These are phyloP conservation scores for Emydura subglobosa DNA, from an alignment of 2,113 vertebrate species.

Conservation along the genomic window DNA sequence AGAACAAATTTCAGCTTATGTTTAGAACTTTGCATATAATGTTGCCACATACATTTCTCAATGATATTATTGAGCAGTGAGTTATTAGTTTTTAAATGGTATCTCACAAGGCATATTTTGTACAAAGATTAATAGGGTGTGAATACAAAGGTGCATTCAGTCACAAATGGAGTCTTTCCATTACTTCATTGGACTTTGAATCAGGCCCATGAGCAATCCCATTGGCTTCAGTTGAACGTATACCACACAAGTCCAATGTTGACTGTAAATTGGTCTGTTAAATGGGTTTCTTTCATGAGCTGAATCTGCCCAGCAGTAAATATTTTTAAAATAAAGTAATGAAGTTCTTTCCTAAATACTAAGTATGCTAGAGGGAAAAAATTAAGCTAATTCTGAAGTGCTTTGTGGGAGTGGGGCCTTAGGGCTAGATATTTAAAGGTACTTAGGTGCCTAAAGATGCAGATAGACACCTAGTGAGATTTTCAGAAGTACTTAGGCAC, in stretches of 20 bases:
- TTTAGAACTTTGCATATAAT: neutral
- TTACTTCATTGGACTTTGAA: no score
- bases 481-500: neutral
- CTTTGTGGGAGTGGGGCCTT: neutral
- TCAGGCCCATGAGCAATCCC: no score
- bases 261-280: neutral
- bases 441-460: neutral
- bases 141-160: no score
- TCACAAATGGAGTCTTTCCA: no score
- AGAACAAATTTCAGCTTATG: neutral
- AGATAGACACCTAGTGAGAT: neutral
- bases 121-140: neutral
- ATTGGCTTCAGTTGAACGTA: no score
- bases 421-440: neutral
- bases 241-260: neutral
- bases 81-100: neutral
- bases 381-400: neutral
- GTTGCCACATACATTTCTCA: neutral
- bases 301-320: neutral
- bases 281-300: neutral
- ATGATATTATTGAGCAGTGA: neutral
- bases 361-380: neutral
- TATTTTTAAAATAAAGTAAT: neutral
- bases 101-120: neutral
- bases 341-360: neutral